Evolutionary conservation across 2,888 invertebrate species (phyloP).

Genomic region (Eremobia ochroleuca): DNA sequence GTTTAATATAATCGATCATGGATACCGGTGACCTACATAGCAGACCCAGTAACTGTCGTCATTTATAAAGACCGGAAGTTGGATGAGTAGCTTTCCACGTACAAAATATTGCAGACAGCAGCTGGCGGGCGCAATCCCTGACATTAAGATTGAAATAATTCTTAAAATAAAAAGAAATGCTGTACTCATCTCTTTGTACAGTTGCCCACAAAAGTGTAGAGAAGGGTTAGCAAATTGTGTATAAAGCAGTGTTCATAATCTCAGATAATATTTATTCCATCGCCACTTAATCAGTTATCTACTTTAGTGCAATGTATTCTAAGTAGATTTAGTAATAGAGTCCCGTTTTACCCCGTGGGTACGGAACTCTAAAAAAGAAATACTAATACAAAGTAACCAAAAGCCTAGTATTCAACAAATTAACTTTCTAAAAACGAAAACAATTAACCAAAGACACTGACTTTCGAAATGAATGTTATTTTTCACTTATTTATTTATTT

Average conservation of each 20-base stretch:
- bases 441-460: no score
- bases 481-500: no score
- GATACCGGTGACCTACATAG: not conserved
- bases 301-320: not conserved
- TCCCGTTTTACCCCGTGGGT: no score
- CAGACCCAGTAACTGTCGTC: not conserved
- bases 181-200: conserved; percentile 42
- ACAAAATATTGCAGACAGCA: conserved; percentile 40
- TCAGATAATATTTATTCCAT: not conserved
- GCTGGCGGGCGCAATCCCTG: conserved; percentile 41
- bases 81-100: conserved; percentile 35
- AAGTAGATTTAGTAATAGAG: no score
- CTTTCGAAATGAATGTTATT: not conserved
- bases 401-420: no score
- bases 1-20: not conserved
- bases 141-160: conserved; percentile 51
- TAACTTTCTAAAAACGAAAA: no score
- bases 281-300: not conserved
- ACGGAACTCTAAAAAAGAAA: no score
- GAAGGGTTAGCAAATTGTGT: not conserved
- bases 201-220: conserved; percentile 27
- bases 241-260: not conserved
- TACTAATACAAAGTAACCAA: not conserved
- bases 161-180: conserved; percentile 48
- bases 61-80: conserved; percentile 32